phyloP scores from a whole-genome alignment of 2,797 vertebrate genomes.

The Amphiprion clarkii region DNA sequence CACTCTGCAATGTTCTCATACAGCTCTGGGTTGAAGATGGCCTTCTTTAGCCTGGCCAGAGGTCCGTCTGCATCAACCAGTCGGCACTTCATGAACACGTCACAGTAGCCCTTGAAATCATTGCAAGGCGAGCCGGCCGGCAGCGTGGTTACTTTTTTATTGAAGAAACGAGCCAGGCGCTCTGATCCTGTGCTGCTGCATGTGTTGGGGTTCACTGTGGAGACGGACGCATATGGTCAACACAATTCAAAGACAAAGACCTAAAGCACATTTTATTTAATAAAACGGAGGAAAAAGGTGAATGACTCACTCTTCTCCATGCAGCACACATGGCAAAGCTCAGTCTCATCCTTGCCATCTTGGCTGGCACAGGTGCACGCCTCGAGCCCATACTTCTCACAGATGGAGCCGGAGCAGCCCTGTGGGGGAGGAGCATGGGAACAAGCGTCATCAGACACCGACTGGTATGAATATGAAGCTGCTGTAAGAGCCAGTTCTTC shows the following conservation, averaged over 20 bases:
- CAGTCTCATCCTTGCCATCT: constrained; percentile 96
- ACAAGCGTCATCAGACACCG: constrained; percentile 47
- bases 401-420: constrained; percentile 99
- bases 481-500: constrained; percentile 36
- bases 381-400: constrained; percentile 94
- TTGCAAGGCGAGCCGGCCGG: constrained; percentile 98
- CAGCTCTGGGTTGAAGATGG: constrained; percentile 98
- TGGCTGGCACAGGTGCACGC: constrained; percentile 96
- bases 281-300: neutral
- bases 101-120: constrained; percentile 98
- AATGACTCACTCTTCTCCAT: constrained; percentile 94
- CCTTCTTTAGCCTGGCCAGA: constrained; percentile 96
- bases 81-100: constrained; percentile 98
- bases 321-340: constrained; percentile 98
- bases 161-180: constrained; percentile 88
- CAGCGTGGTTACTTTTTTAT: constrained; percentile 92
- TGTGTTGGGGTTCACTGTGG: constrained; percentile 90
- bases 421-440: constrained; percentile 70
- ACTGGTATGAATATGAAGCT: constrained; percentile 39
- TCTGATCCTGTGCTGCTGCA: constrained; percentile 97
- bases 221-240: constrained; percentile 4
- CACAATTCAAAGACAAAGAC: neutral
- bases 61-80: constrained; percentile 98
- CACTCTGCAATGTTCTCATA: constrained; percentile 99
- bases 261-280: neutral